phyloP scores from a whole-genome alignment of 2,797 vertebrate species.

The Lepidocolaptes lacrymiger region DNA sequence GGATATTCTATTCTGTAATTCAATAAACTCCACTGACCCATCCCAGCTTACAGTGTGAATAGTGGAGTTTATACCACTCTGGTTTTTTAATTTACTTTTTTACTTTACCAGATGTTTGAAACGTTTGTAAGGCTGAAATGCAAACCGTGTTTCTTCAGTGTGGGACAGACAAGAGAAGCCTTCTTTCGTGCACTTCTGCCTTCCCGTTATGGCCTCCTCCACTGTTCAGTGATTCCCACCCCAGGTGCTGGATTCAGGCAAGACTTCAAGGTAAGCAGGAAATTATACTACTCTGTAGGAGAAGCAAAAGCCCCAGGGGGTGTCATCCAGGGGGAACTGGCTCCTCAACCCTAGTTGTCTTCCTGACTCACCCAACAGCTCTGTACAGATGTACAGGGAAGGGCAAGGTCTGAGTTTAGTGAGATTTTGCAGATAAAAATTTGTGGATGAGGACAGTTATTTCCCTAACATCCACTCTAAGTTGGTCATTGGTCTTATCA shows the following conservation, averaged over 20 bases:
- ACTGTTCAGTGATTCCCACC: not conserved
- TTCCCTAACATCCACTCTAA: not conserved
- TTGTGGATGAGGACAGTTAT: not conserved
- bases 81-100: not conserved
- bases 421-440: not conserved
- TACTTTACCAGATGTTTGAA: not conserved
- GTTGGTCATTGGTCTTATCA: not conserved
- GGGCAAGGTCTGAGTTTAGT: not conserved
- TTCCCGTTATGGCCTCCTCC: not conserved
- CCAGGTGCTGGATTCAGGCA: not conserved
- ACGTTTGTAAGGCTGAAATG: not conserved
- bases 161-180: not conserved
- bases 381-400: not conserved
- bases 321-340: not conserved
- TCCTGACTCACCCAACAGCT: not conserved
- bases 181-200: not conserved
- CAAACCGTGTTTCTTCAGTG: not conserved
- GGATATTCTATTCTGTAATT: not conserved
- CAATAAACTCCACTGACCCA: not conserved
- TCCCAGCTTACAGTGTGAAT: not conserved
- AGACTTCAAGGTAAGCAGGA: not conserved
- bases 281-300: not conserved
- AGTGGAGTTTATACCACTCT: not conserved
- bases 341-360: not conserved
- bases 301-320: not conserved